Conservation (phyloP, 2,888 invertebrate species). For the Sinodicranocentrus sp. region DNA sequence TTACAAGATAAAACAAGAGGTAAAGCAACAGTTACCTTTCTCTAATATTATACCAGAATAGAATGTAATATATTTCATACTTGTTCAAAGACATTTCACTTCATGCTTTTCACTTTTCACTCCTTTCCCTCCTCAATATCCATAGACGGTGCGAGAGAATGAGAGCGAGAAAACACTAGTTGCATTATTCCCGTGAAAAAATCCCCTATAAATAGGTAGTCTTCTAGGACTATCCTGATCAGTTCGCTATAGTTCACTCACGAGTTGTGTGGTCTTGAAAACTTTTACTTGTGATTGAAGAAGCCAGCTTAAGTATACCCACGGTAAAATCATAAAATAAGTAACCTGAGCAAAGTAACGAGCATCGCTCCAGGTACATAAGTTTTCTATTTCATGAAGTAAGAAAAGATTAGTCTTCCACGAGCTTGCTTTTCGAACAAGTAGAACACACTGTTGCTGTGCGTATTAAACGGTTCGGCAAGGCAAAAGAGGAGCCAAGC, state of each 20-base stretch:
- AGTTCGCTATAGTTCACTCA: slow-evolving; percentile 48
- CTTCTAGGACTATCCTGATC: slow-evolving; percentile 38
- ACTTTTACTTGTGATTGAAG: slow-evolving; percentile 8
- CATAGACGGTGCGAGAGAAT: slow-evolving; percentile 1
- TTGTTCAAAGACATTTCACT: not conserved
- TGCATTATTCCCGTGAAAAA: slow-evolving; percentile 27
- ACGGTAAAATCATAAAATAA: too few relatives aligned
- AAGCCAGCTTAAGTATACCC: not conserved
- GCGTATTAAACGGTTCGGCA: too few relatives aligned
- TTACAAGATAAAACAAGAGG: slow-evolving; percentile 11
- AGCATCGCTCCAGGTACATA: not conserved
- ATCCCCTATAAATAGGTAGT: slow-evolving; percentile 57
- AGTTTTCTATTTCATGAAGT: not conserved
- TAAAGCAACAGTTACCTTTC: slow-evolving; percentile 49
- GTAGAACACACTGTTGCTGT: too few relatives aligned
- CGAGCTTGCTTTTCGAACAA: too few relatives aligned
- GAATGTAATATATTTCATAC: not conserved
- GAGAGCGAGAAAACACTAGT: slow-evolving; percentile 13
- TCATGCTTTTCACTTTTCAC: slow-evolving; percentile 31
- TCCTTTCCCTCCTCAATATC: slow-evolving; percentile 19
- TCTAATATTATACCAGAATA: not conserved
- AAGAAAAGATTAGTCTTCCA: too few relatives aligned
- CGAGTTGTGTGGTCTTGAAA: slow-evolving; percentile 35
- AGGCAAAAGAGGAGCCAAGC: too few relatives aligned
- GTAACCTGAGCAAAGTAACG: too few relatives aligned